phyloP scores from a whole-genome alignment of 2,113 vertebrate genomes.

The Bos taurus region DNA sequence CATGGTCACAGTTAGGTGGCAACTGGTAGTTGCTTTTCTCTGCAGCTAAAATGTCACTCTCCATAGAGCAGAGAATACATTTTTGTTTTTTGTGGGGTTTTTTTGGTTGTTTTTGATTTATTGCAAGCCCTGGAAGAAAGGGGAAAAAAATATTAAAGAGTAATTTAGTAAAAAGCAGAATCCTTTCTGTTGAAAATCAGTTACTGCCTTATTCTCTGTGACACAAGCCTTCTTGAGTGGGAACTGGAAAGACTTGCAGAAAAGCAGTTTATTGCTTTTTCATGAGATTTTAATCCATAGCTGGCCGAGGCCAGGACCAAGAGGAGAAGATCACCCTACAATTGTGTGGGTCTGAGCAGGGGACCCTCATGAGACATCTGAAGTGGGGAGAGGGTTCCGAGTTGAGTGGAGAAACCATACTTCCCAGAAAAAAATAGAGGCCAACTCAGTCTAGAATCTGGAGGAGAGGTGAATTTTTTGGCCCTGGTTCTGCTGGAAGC shows the following conservation, averaged over 20 bases:
- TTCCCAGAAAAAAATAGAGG: neutral
- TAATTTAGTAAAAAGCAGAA: constrained; percentile 22
- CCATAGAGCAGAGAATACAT: neutral
- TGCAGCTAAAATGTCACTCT: neutral
- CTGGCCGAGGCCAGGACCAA: neutral
- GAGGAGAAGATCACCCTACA: neutral
- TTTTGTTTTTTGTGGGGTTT: neutral
- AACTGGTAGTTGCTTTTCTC: neutral
- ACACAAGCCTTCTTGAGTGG: neutral
- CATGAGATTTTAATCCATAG: neutral
- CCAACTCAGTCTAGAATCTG: neutral
- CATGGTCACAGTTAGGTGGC: neutral
- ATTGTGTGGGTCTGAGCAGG: neutral
- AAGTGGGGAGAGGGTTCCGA: neutral
- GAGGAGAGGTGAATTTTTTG: neutral
- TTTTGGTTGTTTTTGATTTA: neutral
- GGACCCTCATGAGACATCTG: neutral
- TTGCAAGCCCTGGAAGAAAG: neutral
- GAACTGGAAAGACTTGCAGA: neutral
- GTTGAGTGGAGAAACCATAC: neutral
- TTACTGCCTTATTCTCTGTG: neutral
- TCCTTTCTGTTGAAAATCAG: neutral
- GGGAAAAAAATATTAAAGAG: neutral
- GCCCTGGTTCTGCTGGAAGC: neutral
- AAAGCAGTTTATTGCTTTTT: constrained; percentile 7